Evolutionary conservation across 2,113 vertebrate genomes (phyloP), one percentile per base, ranked within the genome.

Genomic region (Hyaena hyaena): DNA sequence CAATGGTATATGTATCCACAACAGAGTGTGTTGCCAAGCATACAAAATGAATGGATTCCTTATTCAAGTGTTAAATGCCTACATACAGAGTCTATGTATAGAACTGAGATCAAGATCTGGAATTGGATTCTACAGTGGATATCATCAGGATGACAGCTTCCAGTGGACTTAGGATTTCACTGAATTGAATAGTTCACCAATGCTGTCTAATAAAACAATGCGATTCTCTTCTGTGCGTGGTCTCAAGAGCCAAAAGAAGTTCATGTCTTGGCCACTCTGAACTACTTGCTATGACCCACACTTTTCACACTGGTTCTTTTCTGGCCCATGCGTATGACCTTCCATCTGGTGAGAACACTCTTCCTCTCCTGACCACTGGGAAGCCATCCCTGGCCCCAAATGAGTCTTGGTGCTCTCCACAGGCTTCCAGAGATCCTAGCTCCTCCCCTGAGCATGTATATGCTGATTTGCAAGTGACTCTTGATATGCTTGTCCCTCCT

Each of bases 11-110:
- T 55, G 35, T 85, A 55, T 71, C 73, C 85, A 88, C 85, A 73
- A 16, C 71, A 81, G 92, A 63, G 45, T 43, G 68, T 90, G 82
- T 50, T 90, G 82, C 85, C 84, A 86, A 55, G 84, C 68, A 39
- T 14, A 73, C 10, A 74, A 43, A 85, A 86, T 90, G 66, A 96
- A 94, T 77, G 71, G 80, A 43, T 68, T 95, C 77, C 5, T 93
- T 81, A 90, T 88, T 84, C 77, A 58, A 50, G 45, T 55, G 58
- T 73, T 45, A 15, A 93, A 35, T 69, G 87, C n/a, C 83, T 85
- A 28, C 10, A 24, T 21, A 39, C 33, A 43, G 35, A 69, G 74
- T 87, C 31, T 85, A 45, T 61, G 63, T 53, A 33, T 50, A 83
- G 90, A n/a, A 55, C 16, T 23, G 90, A 50, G 14, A 43, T 10